Conservation (phyloP, 2,113 vertebrate genomes). For the Gadus macrocephalus region DNA sequence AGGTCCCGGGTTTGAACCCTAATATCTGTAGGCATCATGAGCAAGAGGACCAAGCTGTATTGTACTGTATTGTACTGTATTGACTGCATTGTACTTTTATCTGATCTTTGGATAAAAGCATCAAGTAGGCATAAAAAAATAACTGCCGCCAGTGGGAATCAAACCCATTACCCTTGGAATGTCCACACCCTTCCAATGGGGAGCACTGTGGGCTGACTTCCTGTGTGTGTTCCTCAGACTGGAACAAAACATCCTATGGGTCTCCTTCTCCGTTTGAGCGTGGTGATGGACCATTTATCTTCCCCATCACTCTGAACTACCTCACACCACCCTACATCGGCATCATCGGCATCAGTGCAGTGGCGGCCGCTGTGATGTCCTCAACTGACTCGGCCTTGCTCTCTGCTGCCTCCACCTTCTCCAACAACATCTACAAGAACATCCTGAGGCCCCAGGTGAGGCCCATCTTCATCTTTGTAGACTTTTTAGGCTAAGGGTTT, state of each 20-base stretch:
- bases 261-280: conserved; percentile 40
- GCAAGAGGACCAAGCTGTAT: too few relatives aligned
- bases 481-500: too few relatives aligned
- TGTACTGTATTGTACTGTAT: too few relatives aligned
- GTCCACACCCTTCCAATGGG: too few relatives aligned
- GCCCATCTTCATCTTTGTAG: too few relatives aligned
- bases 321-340: conserved; percentile 51
- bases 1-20: too few relatives aligned
- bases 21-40: too few relatives aligned
- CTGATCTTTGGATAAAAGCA: not conserved
- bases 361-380: conserved; percentile 64
- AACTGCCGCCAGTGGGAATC: too few relatives aligned
- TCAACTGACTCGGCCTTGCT: conserved; percentile 65
- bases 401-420: conserved; percentile 61
- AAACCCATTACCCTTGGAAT: too few relatives aligned
- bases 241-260: conserved; percentile 55
- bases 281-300: conserved; percentile 37
- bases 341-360: conserved; percentile 49
- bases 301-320: conserved; percentile 48
- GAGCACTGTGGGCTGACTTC: too few relatives aligned
- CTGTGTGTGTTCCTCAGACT: conserved; percentile 34
- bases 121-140: too few relatives aligned
- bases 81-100: not conserved
- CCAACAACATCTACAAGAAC: conserved; percentile 54
- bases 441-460: conserved; percentile 43